Percentiles rank a stretch among this genome's conserved stretches.
Conservation (phyloP, 2,113 vertebrate genomes). For the Fulmarus glacialis region DNA sequence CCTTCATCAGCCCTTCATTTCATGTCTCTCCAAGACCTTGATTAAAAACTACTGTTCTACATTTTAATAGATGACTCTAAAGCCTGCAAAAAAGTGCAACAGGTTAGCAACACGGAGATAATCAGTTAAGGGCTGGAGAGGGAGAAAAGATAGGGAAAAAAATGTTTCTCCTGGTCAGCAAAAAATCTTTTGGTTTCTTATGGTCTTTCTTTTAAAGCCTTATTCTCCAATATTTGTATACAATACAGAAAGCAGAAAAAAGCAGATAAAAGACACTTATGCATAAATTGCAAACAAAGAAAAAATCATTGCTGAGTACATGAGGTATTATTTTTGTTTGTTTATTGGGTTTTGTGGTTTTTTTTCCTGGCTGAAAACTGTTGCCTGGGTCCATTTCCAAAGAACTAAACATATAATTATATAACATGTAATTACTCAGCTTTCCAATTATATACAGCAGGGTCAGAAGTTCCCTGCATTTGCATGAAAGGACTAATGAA, state of each 20-base stretch:
- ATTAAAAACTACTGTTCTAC: neutral
- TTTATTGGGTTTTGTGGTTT: neutral
- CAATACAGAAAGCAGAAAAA: neutral
- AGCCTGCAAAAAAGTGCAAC: neutral
- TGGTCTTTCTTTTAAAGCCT: neutral
- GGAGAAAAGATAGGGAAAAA: neutral
- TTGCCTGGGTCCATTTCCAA: conserved; percentile 40
- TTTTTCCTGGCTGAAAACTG: neutral
- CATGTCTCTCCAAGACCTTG: neutral
- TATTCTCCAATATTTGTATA: neutral
- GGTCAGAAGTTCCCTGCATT: conserved; percentile 18
- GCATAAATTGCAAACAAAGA: neutral
- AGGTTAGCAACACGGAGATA: neutral
- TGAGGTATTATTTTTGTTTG: too few species aligned
- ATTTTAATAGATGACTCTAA: neutral
- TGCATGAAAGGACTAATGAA: conserved; percentile 51
- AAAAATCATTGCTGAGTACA: neutral
- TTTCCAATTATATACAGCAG: conserved; percentile 25
- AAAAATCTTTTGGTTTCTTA: neutral
- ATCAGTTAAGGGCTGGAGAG: neutral
- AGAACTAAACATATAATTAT: conserved; percentile 51
- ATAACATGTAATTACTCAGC: conserved; percentile 57
- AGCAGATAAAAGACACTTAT: neutral
- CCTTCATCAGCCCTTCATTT: neutral
- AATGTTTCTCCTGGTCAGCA: neutral